Evolutionary conservation across 2,113 vertebrate genomes (phyloP).

Genomic region (Dromas ardeola): DNA sequence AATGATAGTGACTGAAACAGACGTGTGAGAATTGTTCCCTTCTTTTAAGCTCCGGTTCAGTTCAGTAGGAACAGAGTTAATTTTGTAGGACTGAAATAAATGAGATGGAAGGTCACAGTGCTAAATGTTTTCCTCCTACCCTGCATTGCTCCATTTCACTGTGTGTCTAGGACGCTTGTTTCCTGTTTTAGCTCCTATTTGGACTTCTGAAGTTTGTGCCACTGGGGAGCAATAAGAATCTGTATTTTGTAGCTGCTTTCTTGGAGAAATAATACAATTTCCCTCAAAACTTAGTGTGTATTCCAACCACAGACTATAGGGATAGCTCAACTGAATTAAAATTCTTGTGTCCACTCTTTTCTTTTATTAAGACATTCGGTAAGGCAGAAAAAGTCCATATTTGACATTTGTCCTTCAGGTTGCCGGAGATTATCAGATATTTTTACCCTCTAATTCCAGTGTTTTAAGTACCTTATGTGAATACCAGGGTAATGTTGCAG

Average conservation of each 20-base stretch:
- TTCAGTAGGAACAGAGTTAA: constrained; percentile 51
- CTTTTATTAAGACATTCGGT: neutral
- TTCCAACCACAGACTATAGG: neutral
- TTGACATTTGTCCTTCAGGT: neutral
- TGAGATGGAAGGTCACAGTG: constrained; percentile 55
- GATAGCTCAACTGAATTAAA: neutral
- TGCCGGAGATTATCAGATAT: neutral
- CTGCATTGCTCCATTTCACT: constrained; percentile 43
- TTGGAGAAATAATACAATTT: neutral
- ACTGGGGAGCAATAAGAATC: constrained; percentile 16
- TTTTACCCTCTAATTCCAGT: neutral
- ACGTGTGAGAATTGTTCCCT: neutral
- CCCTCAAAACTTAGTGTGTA: neutral
- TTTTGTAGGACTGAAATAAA: constrained; percentile 59
- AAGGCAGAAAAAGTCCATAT: neutral
- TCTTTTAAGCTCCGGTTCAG: neutral
- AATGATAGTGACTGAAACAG: neutral
- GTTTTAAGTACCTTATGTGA: neutral
- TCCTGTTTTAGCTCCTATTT: neutral
- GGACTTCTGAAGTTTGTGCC: neutral
- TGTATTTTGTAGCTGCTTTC: neutral
- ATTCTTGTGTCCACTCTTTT: neutral
- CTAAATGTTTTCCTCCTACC: constrained; percentile 30
- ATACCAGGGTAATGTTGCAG: neutral
- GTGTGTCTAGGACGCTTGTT: neutral